A percentile compares a stretch with the other conserved stretches of the same genome.
Conservation (phyloP, 2,113 vertebrate genomes). For the Noturus placidus region DNA sequence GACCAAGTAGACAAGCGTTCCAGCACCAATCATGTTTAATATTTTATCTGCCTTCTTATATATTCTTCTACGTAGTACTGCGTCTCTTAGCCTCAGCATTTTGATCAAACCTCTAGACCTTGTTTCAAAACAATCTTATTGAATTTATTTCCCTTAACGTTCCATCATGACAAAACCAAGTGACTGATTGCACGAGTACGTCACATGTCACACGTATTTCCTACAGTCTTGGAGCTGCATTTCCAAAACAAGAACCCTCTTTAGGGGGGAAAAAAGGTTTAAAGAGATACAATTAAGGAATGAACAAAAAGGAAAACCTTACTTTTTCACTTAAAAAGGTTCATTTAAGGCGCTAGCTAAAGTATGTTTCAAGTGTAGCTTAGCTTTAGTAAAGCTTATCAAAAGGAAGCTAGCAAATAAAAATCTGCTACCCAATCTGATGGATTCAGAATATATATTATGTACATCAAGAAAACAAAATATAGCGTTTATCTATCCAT, state of each 20-base stretch:
- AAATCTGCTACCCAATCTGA: background rate
- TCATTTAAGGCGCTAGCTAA: background rate
- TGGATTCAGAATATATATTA: background rate
- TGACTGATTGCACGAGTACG: background rate
- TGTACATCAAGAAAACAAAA: background rate
- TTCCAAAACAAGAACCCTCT: background rate
- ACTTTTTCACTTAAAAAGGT: background rate
- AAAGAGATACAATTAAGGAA: background rate
- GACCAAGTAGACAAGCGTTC: background rate
- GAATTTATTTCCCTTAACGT: background rate
- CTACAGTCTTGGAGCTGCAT: background rate
- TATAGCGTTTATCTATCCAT: background rate
- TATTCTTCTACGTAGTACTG: background rate
- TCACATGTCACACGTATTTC: background rate
- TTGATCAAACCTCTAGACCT: background rate
- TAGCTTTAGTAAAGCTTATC: background rate
- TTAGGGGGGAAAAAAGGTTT: background rate
- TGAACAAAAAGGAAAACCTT: background rate
- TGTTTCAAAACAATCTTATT: background rate
- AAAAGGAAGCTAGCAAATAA: background rate
- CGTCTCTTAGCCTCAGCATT: background rate
- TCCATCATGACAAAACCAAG: background rate
- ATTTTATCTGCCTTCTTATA: background rate
- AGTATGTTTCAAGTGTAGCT: background rate
- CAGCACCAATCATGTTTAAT: background rate